Evolutionary conservation across 1,140 invertebrate genomes (phyloP).

Genomic region (Cephus cinctus): DNA sequence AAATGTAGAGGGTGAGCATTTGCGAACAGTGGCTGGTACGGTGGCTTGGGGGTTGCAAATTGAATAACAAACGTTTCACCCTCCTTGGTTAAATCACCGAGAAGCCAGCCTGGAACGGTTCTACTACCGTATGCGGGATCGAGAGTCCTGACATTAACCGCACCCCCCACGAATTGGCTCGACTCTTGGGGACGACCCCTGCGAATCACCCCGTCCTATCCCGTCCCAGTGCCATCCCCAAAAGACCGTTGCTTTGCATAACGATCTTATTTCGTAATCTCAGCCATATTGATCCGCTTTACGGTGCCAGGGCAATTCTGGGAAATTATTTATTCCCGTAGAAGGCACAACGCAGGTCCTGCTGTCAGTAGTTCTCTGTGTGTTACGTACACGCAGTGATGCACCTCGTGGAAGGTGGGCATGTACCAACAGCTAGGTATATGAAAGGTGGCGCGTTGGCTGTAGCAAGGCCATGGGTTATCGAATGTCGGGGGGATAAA

Average conservation of each 20-base stretch:
- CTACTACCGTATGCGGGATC: too few relatives aligned
- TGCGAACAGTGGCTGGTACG: slow-evolving; percentile 27
- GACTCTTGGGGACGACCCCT: slow-evolving; percentile 19
- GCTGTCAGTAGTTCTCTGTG: too few relatives aligned
- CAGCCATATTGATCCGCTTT: slow-evolving; percentile 51
- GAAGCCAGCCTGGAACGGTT: slow-evolving; percentile 46
- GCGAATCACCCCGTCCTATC: slow-evolving; percentile 15
- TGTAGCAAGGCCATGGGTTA: too few relatives aligned
- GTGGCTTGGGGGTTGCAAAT: slow-evolving; percentile 40
- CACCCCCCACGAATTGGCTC: slow-evolving; percentile 40
- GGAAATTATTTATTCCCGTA: slow-evolving; percentile 32
- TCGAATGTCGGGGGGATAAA: too few relatives aligned
- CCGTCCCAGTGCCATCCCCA: background rate
- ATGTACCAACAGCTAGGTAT: too few relatives aligned
- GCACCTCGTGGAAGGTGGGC: too few relatives aligned
- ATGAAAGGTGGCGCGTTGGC: too few relatives aligned
- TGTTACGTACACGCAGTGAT: too few relatives aligned
- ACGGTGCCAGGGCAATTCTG: slow-evolving; percentile 9
- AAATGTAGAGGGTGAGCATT: slow-evolving; percentile 1
- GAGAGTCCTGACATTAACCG: slow-evolving; percentile 45
- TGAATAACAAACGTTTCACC: slow-evolving; percentile 54
- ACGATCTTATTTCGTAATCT: slow-evolving; percentile 52
- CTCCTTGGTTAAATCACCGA: slow-evolving; percentile 47
- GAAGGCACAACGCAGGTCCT: too few relatives aligned
- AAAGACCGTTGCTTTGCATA: slow-evolving; percentile 44